These are phyloP conservation scores for Amphiprion clarkii DNA, from an alignment of 2,797 vertebrate genomes.

Conservation along the genomic window DNA sequence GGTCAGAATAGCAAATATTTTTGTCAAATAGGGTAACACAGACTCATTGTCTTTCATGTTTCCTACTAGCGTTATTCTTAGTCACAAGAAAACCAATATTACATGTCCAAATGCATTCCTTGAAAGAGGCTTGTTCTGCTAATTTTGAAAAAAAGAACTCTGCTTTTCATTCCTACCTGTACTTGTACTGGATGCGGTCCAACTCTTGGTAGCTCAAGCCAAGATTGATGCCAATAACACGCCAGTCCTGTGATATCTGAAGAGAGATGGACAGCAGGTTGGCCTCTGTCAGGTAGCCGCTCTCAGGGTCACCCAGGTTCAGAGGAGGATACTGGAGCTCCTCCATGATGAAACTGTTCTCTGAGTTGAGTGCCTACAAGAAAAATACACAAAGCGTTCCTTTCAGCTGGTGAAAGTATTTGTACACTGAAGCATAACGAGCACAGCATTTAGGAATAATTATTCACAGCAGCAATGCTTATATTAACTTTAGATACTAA, in stretches of 20 bases:
- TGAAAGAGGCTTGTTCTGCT: neutral
- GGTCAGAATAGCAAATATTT: too few relatives aligned
- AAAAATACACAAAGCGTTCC: slow-evolving; percentile 16
- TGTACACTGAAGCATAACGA: neutral
- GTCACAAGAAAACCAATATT: too few relatives aligned
- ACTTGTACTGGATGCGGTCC: slow-evolving; percentile 88
- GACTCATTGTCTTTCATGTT: too few relatives aligned
- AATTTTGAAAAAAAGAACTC: neutral
- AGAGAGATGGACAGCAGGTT: slow-evolving; percentile 94
- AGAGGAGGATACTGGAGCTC: slow-evolving; percentile 85
- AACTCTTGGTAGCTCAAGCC: slow-evolving; percentile 90
- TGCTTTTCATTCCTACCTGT: slow-evolving; percentile 82
- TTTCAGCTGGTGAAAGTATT: neutral
- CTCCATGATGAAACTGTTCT: slow-evolving; percentile 71
- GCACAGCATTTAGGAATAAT: neutral
- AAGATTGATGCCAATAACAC: slow-evolving; percentile 90
- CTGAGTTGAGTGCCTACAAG: slow-evolving; percentile 55
- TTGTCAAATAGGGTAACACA: too few relatives aligned
- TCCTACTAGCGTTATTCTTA: too few relatives aligned
- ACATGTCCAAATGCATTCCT: neutral
- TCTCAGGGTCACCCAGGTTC: slow-evolving; percentile 95
- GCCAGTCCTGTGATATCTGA: slow-evolving; percentile 93
- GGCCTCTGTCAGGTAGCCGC: slow-evolving; percentile 94
- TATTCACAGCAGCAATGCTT: neutral
- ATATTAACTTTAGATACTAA: neutral